Evolutionary conservation across 2,113 vertebrate genomes (phyloP).

Genomic region (Percina caprodes): DNA sequence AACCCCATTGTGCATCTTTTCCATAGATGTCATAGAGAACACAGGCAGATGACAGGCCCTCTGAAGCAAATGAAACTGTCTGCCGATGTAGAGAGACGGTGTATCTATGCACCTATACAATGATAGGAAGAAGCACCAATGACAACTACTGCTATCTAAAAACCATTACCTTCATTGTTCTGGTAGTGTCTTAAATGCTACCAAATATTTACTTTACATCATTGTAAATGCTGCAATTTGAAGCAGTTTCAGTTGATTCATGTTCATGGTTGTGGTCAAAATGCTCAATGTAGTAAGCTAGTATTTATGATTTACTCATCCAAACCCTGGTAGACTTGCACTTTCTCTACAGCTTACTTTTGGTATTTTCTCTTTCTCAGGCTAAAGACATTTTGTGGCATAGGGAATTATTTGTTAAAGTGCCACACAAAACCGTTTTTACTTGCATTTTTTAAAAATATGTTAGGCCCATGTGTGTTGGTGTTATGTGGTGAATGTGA

Average conservation of each 20-base stretch:
- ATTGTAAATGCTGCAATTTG: not conserved
- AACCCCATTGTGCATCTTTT: conserved; percentile 75
- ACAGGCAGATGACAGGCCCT: conserved; percentile 63
- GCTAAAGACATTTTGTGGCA: not conserved
- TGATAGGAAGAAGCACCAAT: not conserved
- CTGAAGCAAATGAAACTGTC: conserved; percentile 53
- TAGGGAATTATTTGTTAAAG: not conserved
- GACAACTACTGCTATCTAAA: conserved; percentile 4
- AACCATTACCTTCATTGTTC: not conserved
- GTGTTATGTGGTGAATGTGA: too few species aligned
- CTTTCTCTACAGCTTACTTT: not conserved
- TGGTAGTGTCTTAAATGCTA: not conserved
- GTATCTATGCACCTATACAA: not conserved
- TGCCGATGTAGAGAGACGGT: conserved; percentile 11
- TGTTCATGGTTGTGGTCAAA: not conserved
- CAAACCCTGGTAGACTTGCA: not conserved
- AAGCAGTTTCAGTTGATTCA: not conserved
- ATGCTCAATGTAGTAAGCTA: not conserved
- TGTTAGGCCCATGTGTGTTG: too few species aligned
- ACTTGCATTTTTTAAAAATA: too few species aligned
- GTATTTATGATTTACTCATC: not conserved
- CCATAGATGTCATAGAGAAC: conserved; percentile 71
- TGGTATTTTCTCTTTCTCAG: not conserved
- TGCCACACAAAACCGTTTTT: too few species aligned
- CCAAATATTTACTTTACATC: not conserved